Evolutionary conservation across 2,888 invertebrate species (phyloP).

Genomic region (Villa cingulata): DNA sequence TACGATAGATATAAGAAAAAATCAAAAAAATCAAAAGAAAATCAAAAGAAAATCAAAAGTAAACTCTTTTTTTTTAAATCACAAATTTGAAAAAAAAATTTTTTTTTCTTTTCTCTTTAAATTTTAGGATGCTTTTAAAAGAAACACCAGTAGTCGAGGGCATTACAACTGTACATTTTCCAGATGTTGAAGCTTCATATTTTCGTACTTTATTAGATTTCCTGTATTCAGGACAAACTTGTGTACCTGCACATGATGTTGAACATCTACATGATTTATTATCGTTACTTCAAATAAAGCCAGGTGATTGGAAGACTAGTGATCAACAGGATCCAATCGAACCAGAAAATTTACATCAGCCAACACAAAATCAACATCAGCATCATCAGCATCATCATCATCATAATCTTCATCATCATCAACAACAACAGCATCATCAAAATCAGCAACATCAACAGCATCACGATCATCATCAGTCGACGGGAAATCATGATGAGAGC

Average conservation of each 20-base stretch:
- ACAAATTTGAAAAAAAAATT: too few species aligned
- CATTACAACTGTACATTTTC: conserved; percentile 68
- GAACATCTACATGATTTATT: conserved; percentile 71
- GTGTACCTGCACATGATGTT: conserved; percentile 46
- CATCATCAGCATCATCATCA: conserved; percentile 28
- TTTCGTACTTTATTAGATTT: conserved; percentile 72
- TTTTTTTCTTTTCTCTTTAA: not conserved
- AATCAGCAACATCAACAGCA: conserved; percentile 20
- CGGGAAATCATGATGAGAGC: conserved; percentile 39
- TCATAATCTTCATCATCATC: conserved; percentile 18
- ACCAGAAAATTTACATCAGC: conserved; percentile 31
- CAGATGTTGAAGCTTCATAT: conserved; percentile 66
- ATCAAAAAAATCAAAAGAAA: too few species aligned
- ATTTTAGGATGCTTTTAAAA: conserved; percentile 50
- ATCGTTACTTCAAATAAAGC: conserved; percentile 71
- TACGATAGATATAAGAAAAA: too few species aligned
- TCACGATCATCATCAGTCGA: conserved; percentile 19
- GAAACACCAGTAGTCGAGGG: conserved; percentile 56
- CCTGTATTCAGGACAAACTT: conserved; percentile 72
- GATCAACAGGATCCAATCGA: conserved; percentile 37
- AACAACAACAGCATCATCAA: conserved; percentile 33
- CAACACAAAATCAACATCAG: conserved; percentile 35
- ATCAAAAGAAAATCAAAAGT: not conserved
- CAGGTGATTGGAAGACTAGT: conserved; percentile 56
- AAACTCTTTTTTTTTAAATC: not conserved